phyloP scores from a whole-genome alignment of 2,888 invertebrate genomes.

The Apodemia hepburni region DNA sequence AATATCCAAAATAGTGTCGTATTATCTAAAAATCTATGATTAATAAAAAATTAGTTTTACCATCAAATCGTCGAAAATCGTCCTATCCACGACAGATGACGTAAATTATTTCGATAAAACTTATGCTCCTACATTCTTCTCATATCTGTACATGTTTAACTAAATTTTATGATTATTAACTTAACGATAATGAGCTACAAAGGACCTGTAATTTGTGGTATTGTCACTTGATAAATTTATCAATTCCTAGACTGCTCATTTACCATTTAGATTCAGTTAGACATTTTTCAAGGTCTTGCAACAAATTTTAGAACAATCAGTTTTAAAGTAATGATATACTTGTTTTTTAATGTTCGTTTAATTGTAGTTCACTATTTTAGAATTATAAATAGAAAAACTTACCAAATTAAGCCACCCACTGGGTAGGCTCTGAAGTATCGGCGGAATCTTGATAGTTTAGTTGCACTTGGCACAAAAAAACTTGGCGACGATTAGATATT shows the following conservation, averaged over 20 bases:
- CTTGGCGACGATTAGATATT: conserved; percentile 67
- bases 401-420: conserved; percentile 89
- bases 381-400: conserved; percentile 47
- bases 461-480: conserved; percentile 79
- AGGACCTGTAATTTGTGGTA: not conserved
- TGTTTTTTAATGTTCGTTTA: not conserved
- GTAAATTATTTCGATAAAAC: not conserved
- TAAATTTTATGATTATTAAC: conserved; percentile 9
- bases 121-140: not conserved
- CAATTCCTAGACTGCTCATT: not conserved
- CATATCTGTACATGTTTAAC: not conserved
- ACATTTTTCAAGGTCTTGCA: conserved; percentile 3
- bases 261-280: not conserved
- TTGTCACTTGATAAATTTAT: not conserved
- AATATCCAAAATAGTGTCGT: too few relatives aligned
- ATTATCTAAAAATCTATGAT: too few relatives aligned
- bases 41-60: not conserved
- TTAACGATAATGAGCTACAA: not conserved
- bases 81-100: not conserved
- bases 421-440: conserved; percentile 89
- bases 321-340: not conserved
- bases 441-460: conserved; percentile 90
- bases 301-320: not conserved
- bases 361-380: not conserved
- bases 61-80: not conserved